phyloP scores from a whole-genome alignment of 2,797 vertebrate genomes.

The Pseudomugil tenellus region DNA sequence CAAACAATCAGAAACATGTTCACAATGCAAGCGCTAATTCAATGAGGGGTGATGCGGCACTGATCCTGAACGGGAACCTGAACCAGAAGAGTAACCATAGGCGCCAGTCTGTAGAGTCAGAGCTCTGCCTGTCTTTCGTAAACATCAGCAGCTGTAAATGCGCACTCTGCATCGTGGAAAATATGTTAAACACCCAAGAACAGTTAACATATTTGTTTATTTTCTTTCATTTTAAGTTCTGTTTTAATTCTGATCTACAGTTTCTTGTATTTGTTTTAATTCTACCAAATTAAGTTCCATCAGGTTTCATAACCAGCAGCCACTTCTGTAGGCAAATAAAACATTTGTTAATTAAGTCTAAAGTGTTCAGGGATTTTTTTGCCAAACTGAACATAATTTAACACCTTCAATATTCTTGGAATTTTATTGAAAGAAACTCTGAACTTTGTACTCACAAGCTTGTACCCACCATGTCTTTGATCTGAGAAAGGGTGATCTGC shows the following conservation, averaged over 20 bases:
- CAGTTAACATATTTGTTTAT: background rate
- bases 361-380: background rate
- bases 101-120: constrained; percentile 32
- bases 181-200: background rate
- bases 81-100: constrained; percentile 61
- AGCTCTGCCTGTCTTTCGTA: constrained; percentile 40
- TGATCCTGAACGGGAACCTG: constrained; percentile 65
- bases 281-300: background rate
- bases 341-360: background rate
- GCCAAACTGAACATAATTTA: background rate
- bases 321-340: background rate
- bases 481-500: constrained; percentile 96
- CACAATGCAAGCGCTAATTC: constrained; percentile 38
- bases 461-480: constrained; percentile 97
- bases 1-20: constrained; percentile 26
- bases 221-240: background rate
- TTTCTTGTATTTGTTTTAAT: background rate
- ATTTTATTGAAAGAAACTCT: too few species aligned
- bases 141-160: background rate
- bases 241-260: background rate
- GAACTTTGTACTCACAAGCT: constrained; percentile 7
- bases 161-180: background rate
- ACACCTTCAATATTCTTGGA: too few species aligned
- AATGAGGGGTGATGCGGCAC: constrained; percentile 36
- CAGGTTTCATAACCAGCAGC: background rate